Base-by-base conservation (phyloP, 1,140 invertebrate genomes). In the Procambarus virginalis region DNA sequence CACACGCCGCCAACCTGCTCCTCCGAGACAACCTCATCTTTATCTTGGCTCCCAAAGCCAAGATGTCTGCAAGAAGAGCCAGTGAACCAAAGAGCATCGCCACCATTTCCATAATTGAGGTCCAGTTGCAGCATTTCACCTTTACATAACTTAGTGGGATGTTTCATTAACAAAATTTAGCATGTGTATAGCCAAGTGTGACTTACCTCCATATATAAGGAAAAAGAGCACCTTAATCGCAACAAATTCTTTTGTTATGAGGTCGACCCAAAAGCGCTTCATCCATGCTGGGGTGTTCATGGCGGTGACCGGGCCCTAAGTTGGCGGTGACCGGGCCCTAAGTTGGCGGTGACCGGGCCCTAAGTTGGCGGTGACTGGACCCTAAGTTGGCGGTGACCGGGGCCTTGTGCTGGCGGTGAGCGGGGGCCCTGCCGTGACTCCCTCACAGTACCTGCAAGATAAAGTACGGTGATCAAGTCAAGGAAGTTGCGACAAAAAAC, bases 141-240 rank as follows among this genome's bases (percentile, higher is more conserved):
- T 49, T 81, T 22, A 49, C 51, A 48, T 49, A 20, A n/a, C 46
- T 20, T n/a, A 55, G 12, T 5, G 55, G 3, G 22, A 64, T 4
- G 46, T n/a, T 64, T 60, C 4, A 22, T 12, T 2, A n/a, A 34
- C 45, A 45, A 55, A 55, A 9, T 8, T 55, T 12, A 12, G 6
- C 2, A 49, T 9, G 51, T 5, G 6, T 75, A 55, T 9, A 12
- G 1, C 6, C 8, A 9, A 12, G 51, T 9, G 51, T 55, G 4
- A 78, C 76, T 86, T 14, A 86, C 85, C 85, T 60, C 85, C 85
- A 86, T 79, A 86, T 9, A 86, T 78, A 12, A 86, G 51, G 77
- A 86, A 86, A 51, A 79, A 86, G 20, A 86, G 85, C 12, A 86
- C 6, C 48, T 86, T 86, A 34, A 86, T 79, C 3, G 85, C 55